These are phyloP conservation scores for Poeciliopsis gracilis DNA, from an alignment of 2,797 vertebrate genomes.

Conservation along the genomic window DNA sequence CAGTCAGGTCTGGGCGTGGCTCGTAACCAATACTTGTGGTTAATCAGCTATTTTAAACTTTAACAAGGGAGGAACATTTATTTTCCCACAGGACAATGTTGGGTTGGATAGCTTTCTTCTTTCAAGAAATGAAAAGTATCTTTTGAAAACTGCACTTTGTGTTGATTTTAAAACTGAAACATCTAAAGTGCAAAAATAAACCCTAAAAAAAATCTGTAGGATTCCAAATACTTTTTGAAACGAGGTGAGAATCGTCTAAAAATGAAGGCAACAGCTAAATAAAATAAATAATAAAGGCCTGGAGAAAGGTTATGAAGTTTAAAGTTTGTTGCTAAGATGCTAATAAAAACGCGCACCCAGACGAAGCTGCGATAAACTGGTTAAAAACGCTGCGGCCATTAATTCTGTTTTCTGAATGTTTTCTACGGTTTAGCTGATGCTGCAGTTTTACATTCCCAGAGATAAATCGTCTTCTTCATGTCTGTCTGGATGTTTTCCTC, in stretches of 20 bases:
- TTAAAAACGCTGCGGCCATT: constrained; percentile 41
- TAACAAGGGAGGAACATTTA: not conserved
- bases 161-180: not conserved
- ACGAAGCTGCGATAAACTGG: constrained; percentile 36
- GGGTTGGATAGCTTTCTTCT: not conserved
- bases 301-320: constrained; percentile 29
- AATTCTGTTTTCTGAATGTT: constrained; percentile 47
- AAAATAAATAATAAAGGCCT: constrained; percentile 27
- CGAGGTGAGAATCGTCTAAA: constrained; percentile 28
- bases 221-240: constrained; percentile 15
- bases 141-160: not conserved
- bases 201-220: not conserved
- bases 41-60: not conserved
- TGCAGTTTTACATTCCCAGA: constrained; percentile 39
- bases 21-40: not conserved
- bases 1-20: not conserved
- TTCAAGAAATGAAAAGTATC: not conserved
- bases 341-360: constrained; percentile 34
- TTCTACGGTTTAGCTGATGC: constrained; percentile 46
- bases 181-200: not conserved
- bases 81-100: not conserved
- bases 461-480: constrained; percentile 28
- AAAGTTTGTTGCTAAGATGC: constrained; percentile 25
- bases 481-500: constrained; percentile 34
- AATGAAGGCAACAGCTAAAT: constrained; percentile 25